Evolutionary conservation across 2,113 vertebrate genomes (phyloP).

Genomic region (Sclerurus mexicanus): DNA sequence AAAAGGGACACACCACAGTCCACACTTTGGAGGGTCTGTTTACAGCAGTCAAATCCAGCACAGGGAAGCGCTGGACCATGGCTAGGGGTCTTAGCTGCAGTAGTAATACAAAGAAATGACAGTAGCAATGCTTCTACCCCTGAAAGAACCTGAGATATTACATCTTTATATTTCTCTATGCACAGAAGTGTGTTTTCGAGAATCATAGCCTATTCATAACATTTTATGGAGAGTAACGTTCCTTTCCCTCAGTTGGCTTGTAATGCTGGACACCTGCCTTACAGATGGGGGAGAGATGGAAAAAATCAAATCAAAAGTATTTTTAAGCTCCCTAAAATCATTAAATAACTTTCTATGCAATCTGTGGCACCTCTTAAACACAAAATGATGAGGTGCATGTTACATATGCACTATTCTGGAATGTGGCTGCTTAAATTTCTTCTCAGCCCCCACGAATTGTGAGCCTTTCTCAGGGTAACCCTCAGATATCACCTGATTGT

Average conservation of each 20-base stretch:
- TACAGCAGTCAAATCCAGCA: background rate
- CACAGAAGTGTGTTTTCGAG: constrained; percentile 24
- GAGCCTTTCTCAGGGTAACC: background rate
- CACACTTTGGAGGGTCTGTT: background rate
- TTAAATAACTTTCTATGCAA: constrained; percentile 58
- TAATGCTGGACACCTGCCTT: constrained; percentile 32
- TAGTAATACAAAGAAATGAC: background rate
- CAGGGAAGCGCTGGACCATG: background rate
- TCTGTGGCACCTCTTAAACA: constrained; percentile 55
- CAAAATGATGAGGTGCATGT: constrained; percentile 7
- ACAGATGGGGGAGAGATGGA: constrained; percentile 29
- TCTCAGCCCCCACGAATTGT: accelerated
- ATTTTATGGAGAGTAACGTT: constrained; percentile 37
- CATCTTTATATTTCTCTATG: constrained; percentile 9
- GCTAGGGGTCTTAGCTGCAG: background rate
- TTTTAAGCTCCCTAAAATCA: constrained; percentile 57
- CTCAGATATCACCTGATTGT: background rate
- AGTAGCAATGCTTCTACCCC: constrained; percentile 5
- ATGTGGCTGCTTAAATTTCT: constrained; percentile 22
- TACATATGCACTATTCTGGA: background rate
- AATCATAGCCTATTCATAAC: constrained; percentile 13
- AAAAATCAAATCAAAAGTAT: constrained; percentile 47
- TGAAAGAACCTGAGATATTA: constrained; percentile 2
- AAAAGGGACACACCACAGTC: background rate
- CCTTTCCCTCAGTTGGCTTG: constrained; percentile 22